Percentiles rank a stretch among this genome's conserved stretches.
phyloP scores from a whole-genome alignment of 1,140 invertebrate species.

The Apis dorsata region DNA sequence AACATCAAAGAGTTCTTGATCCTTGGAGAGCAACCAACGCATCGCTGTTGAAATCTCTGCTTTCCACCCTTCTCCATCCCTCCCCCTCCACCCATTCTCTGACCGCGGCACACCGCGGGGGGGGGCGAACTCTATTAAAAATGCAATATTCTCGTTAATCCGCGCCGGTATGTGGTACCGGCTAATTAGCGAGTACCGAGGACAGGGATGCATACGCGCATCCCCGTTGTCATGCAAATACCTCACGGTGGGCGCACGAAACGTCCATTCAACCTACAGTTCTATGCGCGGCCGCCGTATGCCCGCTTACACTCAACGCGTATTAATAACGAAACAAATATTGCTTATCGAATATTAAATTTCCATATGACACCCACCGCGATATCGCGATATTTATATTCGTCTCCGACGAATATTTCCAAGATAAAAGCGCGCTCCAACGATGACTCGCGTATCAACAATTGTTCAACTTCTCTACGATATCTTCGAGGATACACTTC shows the following conservation, averaged over 20 bases:
- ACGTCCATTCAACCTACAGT: constrained; percentile 33
- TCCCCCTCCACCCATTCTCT: not conserved
- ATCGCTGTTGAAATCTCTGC: constrained; percentile 62
- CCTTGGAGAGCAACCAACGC: constrained; percentile 40
- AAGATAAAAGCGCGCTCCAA: too few relatives aligned
- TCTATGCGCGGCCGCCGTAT: constrained; percentile 1
- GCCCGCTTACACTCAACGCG: constrained; percentile 24
- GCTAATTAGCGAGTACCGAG: constrained; percentile 75
- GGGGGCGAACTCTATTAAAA: constrained; percentile 74
- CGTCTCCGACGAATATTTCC: too few relatives aligned
- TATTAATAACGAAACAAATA: constrained; percentile 48
- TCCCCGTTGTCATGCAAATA: constrained; percentile 77
- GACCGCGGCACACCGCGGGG: constrained; percentile 48
- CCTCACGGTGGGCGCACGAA: constrained; percentile 52
- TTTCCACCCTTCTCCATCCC: not conserved
- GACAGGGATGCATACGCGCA: constrained; percentile 59
- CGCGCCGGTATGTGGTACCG: constrained; percentile 72
- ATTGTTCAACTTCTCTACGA: too few relatives aligned
- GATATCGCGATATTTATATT: not conserved
- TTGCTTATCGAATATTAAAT: constrained; percentile 52
- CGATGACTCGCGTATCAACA: too few relatives aligned
- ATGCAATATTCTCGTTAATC: constrained; percentile 79
- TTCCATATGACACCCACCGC: not conserved
- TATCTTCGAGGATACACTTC: too few relatives aligned
- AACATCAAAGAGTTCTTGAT: constrained; percentile 68